A percentile compares a stretch with the other conserved stretches of the same genome.
These are phyloP conservation scores for Idaea biselata DNA, from an alignment of 2,888 invertebrate species.

Conservation along the genomic window DNA sequence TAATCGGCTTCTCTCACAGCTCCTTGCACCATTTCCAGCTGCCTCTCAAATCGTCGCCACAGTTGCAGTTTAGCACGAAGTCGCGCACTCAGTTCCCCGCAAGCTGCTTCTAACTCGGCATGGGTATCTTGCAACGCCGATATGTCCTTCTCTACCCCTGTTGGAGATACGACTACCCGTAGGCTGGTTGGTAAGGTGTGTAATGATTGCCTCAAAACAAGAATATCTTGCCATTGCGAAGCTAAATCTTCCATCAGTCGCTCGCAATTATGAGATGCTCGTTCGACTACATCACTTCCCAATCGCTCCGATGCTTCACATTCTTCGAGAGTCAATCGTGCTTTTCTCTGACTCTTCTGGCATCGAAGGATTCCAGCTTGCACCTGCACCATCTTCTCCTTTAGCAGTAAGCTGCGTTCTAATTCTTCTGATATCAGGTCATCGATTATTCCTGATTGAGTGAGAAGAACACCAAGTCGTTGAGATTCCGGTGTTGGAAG, in stretches of 20 bases:
- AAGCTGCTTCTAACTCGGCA: conserved; percentile 85
- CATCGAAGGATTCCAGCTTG: conserved; percentile 86
- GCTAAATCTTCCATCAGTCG: conserved; percentile 85
- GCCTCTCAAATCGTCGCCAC: conserved; percentile 89
- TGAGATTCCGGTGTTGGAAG: conserved; percentile 88
- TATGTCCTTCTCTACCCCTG: conserved; percentile 88
- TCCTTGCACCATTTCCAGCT: conserved; percentile 89
- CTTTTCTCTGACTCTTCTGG: conserved; percentile 84
- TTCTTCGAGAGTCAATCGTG: conserved; percentile 84
- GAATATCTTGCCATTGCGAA: conserved; percentile 88
- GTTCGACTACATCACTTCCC: conserved; percentile 88
- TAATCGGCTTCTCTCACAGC: conserved; percentile 92
- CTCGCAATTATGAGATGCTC: conserved; percentile 87
- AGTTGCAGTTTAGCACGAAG: conserved; percentile 84
- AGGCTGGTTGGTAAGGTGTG: conserved; percentile 89
- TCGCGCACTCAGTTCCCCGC: conserved; percentile 83
- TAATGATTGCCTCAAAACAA: conserved; percentile 86
- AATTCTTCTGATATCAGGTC: conserved; percentile 88
- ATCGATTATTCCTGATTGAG: conserved; percentile 86
- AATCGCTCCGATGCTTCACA: conserved; percentile 87
- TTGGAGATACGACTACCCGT: conserved; percentile 88
- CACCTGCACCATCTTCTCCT: conserved; percentile 87
- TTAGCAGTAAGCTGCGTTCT: conserved; percentile 86
- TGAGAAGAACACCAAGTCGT: conserved; percentile 85
- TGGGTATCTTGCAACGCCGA: conserved; percentile 86